Conservation (phyloP, 2,797 vertebrate species). For the Dallia pectoralis region DNA sequence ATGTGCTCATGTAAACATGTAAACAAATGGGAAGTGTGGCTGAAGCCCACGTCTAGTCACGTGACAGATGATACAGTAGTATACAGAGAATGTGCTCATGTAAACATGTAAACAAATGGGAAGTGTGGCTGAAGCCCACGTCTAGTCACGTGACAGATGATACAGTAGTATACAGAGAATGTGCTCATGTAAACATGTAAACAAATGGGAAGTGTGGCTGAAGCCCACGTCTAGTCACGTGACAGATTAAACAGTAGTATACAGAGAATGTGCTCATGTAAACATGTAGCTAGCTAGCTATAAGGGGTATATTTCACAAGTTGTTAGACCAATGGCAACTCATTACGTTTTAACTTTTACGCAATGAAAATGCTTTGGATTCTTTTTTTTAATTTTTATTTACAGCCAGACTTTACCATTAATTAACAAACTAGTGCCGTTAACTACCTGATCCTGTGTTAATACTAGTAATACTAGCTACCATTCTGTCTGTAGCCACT, state of each 20-base stretch:
- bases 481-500: neutral
- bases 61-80: too few species aligned
- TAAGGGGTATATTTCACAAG: neutral
- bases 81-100: too few species aligned
- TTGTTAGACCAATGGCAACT: neutral
- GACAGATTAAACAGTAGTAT: neutral
- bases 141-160: too few species aligned
- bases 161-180: too few species aligned
- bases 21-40: too few species aligned
- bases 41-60: too few species aligned
- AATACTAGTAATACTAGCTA: neutral
- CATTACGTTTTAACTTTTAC: neutral
- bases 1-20: too few species aligned
- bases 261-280: neutral
- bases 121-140: too few species aligned
- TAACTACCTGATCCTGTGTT: neutral
- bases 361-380: neutral
- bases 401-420: neutral
- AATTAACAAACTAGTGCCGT: neutral
- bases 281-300: neutral
- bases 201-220: too few species aligned
- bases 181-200: too few species aligned
- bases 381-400: too few species aligned
- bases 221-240: neutral
- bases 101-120: too few species aligned